Evolutionary conservation across 2,113 vertebrate species (phyloP).

Genomic region (Tragelaphus buxtoni): DNA sequence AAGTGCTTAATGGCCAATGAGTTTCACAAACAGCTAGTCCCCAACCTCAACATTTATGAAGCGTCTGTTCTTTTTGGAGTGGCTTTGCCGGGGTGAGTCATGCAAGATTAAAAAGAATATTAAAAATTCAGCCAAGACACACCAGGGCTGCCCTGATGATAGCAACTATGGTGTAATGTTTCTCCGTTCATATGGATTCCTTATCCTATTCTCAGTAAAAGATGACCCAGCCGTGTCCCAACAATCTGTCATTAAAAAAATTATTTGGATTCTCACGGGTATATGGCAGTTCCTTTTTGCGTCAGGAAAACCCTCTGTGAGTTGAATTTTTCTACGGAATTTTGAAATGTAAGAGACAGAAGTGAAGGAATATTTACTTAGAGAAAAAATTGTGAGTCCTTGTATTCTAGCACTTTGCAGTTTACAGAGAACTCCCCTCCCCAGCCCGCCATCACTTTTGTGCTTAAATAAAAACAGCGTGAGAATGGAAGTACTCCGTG

Average conservation of each 20-base stretch:
- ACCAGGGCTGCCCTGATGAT: constrained; percentile 56
- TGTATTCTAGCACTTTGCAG: neutral
- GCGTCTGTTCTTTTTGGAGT: constrained; percentile 51
- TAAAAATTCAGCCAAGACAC: constrained; percentile 64
- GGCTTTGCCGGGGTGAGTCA: constrained; percentile 61
- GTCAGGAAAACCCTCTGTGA: constrained; percentile 40
- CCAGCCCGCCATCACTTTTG: neutral
- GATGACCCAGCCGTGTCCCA: constrained; percentile 22
- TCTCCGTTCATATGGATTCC: constrained; percentile 60
- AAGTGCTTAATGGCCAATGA: constrained; percentile 64
- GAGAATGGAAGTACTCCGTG: neutral
- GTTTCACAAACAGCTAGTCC: constrained; percentile 62
- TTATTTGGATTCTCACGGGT: constrained; percentile 26
- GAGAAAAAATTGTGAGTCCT: neutral
- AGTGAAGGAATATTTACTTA: constrained; percentile 34
- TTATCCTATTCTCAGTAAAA: constrained; percentile 47
- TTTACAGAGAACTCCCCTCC: neutral
- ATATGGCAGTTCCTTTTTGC: constrained; percentile 69
- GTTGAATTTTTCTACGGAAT: neutral
- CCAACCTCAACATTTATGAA: constrained; percentile 64
- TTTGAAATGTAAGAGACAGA: constrained; percentile 34
- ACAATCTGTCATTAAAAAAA: constrained; percentile 41
- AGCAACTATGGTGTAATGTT: constrained; percentile 47
- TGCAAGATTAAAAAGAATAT: constrained; percentile 70
- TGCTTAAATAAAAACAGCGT: neutral